These are phyloP conservation scores for Lissocephala sabroskyi DNA, from an alignment of 2,888 invertebrate species.

Conservation along the genomic window DNA sequence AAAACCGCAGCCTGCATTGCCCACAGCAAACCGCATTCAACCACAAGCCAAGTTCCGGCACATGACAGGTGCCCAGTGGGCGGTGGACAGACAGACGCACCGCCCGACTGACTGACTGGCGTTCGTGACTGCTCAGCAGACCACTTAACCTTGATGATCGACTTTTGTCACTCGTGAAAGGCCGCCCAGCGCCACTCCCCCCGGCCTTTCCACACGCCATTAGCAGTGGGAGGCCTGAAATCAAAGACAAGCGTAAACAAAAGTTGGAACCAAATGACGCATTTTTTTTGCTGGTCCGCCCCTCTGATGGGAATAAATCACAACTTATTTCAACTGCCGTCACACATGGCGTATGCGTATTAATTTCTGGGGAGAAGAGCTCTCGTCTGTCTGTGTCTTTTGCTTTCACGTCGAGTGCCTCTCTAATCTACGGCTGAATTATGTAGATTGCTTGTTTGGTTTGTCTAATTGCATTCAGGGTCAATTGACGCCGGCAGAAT, in stretches of 20 bases:
- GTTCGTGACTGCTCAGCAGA: constrained; percentile 7
- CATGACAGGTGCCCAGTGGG: no score
- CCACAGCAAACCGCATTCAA: constrained; percentile 3
- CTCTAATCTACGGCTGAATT: no score
- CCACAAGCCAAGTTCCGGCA: constrained; percentile 16
- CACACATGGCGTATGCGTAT: constrained; percentile 45
- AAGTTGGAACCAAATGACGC: constrained; percentile 10
- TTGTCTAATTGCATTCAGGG: no score
- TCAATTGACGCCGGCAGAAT: no score
- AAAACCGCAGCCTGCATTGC: constrained; percentile 9
- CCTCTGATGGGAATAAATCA: constrained; percentile 33
- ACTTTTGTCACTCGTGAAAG: constrained; percentile 5
- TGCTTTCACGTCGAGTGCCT: no score
- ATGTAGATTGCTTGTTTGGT: no score
- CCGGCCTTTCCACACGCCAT: not conserved
- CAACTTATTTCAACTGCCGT: constrained; percentile 37
- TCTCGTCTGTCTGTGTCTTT: no score
- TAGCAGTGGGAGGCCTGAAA: not conserved
- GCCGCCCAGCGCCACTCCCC: not conserved
- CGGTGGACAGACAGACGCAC: no score
- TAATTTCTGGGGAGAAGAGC: not conserved
- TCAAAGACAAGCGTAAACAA: constrained; percentile 12
- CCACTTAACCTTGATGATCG: constrained; percentile 48
- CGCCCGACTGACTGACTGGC: no score
- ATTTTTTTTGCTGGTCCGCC: not conserved